Evolutionary conservation across 2,797 vertebrate genomes (phyloP), one percentile per base, ranked within the genome.

Genomic region (Mus spretus): DNA sequence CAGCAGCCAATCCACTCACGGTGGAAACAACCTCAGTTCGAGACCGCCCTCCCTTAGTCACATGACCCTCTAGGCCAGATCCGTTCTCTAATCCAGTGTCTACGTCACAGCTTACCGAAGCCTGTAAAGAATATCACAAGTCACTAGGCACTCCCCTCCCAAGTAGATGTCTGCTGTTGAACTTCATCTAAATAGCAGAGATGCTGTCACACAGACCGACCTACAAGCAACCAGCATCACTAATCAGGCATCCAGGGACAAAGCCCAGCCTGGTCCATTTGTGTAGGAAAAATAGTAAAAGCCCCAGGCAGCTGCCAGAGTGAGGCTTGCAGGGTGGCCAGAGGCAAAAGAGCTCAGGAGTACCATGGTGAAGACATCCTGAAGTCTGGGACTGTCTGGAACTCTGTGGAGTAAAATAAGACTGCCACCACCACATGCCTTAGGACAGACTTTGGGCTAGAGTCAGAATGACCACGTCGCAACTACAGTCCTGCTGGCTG

Each of bases 101-200:
- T 78, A 50, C 20, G 47, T 67, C 75, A 63, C 34, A 37, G 6
- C 50, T 86, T 75, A 44, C 70, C 72, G 84, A 90, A 55, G 15
- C 37, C 5, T 86, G 28, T 37, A 70, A 77, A 89, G 28, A 47
- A 47, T 44, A 67, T 9, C 0, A 7, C 72, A 10, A 19, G 28
- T 24, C 31, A 24, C 63, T 50, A 26, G 9, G 14, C 11, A 0
- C 31, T 59, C 61, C 24, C 74, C 89, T 78, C 40, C 55, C 1
- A 0, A 0, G 1, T 17, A 6, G 19, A n/a, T 31, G 40, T 40
- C 65, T 19, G 67, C 13, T 1, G 0, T 3, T 74, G 55, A 20
- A 6, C 44, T 22, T 12, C 44, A 7, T 17, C 40, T 47, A 7
- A 72, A 86, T 86, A 77, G 65, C 59, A 47, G 7, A 40, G n/a